A percentile compares a stretch with the other conserved stretches of the same genome.
phyloP scores from a whole-genome alignment of 2,797 vertebrate species.

The Cetoscarus ocellatus region DNA sequence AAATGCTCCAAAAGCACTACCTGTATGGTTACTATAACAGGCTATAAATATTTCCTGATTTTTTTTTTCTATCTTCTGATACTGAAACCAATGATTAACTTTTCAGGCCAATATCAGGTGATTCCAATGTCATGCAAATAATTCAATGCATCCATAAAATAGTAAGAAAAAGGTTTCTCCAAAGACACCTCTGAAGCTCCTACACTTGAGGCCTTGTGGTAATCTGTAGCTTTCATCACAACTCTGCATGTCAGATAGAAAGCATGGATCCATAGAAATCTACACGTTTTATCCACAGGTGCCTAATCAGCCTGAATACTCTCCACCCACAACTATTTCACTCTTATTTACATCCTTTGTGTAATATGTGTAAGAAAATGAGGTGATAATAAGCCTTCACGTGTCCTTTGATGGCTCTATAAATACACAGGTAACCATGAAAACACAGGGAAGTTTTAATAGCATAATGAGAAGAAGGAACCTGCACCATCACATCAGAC shows the following conservation, averaged over 20 bases:
- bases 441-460: slow-evolving; percentile 6
- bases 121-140: too few species aligned
- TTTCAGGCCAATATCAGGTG: too few species aligned
- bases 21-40: too few species aligned
- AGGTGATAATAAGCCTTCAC: slow-evolving; percentile 33
- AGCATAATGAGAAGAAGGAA: slow-evolving; percentile 10
- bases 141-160: too few species aligned
- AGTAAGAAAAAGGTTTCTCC: too few species aligned
- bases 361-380: slow-evolving; percentile 28
- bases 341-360: slow-evolving; percentile 20
- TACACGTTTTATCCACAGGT: slow-evolving; percentile 56
- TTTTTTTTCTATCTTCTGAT: too few species aligned
- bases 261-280: slow-evolving; percentile 16
- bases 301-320: slow-evolving; percentile 46
- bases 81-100: too few species aligned
- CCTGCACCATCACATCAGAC: slow-evolving; percentile 6
- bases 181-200: too few species aligned
- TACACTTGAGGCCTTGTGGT: neutral
- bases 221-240: neutral
- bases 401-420: slow-evolving; percentile 35
- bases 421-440: slow-evolving; percentile 22
- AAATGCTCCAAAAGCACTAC: too few species aligned
- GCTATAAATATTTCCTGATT: too few species aligned
- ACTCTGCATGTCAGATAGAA: neutral
- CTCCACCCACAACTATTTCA: slow-evolving; percentile 21